Percentiles rank a stretch among this genome's conserved stretches.
Conservation (phyloP, 35 echinoderm and acorn worm species). For the Lytechinus variegatus region DNA sequence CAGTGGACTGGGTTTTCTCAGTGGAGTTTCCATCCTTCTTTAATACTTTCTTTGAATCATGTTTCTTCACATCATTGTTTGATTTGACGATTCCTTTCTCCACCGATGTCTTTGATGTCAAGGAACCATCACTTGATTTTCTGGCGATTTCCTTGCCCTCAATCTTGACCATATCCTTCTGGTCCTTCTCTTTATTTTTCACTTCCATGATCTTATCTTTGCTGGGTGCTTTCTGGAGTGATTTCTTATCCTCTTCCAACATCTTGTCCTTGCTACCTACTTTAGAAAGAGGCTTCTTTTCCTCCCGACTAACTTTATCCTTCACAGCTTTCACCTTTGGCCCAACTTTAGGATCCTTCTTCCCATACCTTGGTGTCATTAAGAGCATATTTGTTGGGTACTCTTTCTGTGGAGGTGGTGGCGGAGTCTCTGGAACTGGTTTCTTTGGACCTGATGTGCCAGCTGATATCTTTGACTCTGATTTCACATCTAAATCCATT, state of each 20-base stretch:
- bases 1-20: conserved; percentile 20
- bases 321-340: conserved; percentile 52
- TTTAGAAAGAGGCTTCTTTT: conserved; percentile 29
- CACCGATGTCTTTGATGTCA: background rate
- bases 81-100: conserved; percentile 33
- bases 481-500: conserved; percentile 53
- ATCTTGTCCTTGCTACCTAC: conserved; percentile 59
- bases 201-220: conserved; percentile 15
- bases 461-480: background rate
- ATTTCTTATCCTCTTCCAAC: conserved; percentile 27
- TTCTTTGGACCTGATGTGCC: conserved; percentile 11
- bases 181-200: conserved; percentile 45
- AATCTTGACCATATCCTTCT: conserved; percentile 21
- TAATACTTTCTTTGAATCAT: conserved; percentile 29
- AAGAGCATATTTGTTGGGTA: conserved; percentile 76
- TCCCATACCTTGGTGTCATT: conserved; percentile 57
- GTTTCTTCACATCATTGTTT: conserved; percentile 26
- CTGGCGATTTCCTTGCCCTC: background rate
- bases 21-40: conserved; percentile 52
- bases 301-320: conserved; percentile 46
- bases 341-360: conserved; percentile 59
- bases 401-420: conserved; percentile 61
- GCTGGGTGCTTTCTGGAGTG: background rate
- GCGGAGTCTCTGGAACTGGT: background rate
- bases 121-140: conserved; percentile 30